phyloP scores from a whole-genome alignment of 2,888 invertebrate species.

The Drosophila phalerata region DNA sequence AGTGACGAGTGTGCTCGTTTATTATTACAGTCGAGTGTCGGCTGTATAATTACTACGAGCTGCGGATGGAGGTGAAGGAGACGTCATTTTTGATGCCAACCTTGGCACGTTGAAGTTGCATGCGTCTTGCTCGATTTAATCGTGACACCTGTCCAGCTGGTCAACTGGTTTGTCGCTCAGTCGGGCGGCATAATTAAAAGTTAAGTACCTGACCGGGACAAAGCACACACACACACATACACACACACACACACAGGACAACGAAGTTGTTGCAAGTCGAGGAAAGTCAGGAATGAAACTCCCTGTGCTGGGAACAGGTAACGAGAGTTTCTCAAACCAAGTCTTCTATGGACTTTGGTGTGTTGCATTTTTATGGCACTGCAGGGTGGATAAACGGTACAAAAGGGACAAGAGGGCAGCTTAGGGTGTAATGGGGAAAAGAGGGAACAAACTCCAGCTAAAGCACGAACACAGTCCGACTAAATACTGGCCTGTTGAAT shows the following conservation, averaged over 20 bases:
- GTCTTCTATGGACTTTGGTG: constrained; percentile 20
- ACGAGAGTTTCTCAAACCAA: not conserved
- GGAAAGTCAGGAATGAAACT: constrained; percentile 21
- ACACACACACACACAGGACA: not conserved
- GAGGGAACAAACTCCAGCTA: not conserved
- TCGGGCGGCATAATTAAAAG: constrained; percentile 65
- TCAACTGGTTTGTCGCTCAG: constrained; percentile 45
- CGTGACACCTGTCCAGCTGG: constrained; percentile 59
- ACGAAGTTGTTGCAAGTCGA: not conserved
- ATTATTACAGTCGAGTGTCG: constrained; percentile 31
- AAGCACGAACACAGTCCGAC: constrained; percentile 24
- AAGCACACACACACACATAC: constrained; percentile 5
- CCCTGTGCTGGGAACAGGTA: constrained; percentile 2
- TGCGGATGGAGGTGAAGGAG: not conserved
- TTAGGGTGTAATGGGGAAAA: not conserved
- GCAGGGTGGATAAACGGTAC: constrained; percentile 3
- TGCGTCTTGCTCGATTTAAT: constrained; percentile 46
- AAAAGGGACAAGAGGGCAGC: not conserved
- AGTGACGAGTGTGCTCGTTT: not conserved
- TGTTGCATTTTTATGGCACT: constrained; percentile 45
- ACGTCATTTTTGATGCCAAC: not conserved
- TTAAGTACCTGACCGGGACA: constrained; percentile 60
- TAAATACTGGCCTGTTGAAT: constrained; percentile 51
- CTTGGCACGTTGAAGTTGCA: not conserved
- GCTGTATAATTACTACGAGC: constrained; percentile 46